These are phyloP conservation scores for Manis javanica DNA, from an alignment of 2,797 vertebrate genomes.

Conservation along the genomic window DNA sequence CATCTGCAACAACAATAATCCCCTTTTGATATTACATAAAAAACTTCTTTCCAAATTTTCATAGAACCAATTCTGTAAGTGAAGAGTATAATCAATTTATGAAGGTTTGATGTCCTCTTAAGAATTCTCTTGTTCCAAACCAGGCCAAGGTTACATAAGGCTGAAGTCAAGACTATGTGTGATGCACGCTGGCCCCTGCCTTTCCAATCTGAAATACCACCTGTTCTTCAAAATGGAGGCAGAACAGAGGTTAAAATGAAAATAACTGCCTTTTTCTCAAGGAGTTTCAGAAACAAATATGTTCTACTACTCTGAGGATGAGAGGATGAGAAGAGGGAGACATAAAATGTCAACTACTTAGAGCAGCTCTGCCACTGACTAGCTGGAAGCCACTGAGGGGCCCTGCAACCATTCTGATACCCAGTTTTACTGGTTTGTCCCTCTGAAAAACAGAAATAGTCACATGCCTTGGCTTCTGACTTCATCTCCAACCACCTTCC, in stretches of 20 bases:
- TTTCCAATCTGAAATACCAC: neutral
- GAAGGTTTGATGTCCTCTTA: neutral
- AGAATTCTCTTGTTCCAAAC: neutral
- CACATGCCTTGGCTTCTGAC: neutral
- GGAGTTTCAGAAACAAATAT: conserved; percentile 8
- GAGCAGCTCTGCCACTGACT: neutral
- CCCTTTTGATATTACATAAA: neutral
- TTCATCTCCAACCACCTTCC: neutral
- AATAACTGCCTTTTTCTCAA: neutral
- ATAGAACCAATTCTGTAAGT: neutral
- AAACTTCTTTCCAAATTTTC: conserved; percentile 14
- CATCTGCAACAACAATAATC: neutral
- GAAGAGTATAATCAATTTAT: neutral
- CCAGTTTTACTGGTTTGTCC: too few relatives aligned
- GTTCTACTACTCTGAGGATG: neutral
- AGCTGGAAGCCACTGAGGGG: neutral
- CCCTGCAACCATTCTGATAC: fast-evolving
- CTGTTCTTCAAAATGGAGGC: neutral
- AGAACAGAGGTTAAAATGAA: conserved; percentile 19
- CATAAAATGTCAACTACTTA: neutral
- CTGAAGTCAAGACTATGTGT: neutral
- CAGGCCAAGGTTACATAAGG: neutral
- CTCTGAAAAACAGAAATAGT: neutral
- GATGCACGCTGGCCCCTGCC: neutral
- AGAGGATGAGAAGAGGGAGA: neutral